Base-by-base conservation (phyloP, 2,888 invertebrate species). In the Onthophagus sagittarius region DNA sequence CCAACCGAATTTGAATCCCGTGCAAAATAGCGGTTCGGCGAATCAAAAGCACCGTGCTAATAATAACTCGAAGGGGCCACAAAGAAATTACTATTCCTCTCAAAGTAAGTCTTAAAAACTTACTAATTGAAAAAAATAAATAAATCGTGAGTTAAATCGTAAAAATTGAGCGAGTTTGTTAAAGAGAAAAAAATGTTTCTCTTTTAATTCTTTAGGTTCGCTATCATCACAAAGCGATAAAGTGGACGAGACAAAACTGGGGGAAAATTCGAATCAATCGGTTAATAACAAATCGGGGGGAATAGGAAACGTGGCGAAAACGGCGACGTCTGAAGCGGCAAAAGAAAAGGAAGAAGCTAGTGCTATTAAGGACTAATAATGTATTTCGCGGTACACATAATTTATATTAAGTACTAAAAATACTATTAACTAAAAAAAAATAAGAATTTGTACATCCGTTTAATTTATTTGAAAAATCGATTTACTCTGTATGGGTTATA, bases 11-110 rank as follows among this genome's bases (percentile, higher is more conserved):
- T 83, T 86, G 23, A 85, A 85, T 74, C 84, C 85, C 5, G 80
- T 83, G 73, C 83, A 82, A 80, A 84, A 78, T 79, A 84, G 77
- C 81, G 85, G 74, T 81, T 84, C 79, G 79, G 83, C 80, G 77
- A 79, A 83, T 75, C 82, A 86, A 79, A 85, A 77, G 81, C 85
- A 78, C 82, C 86, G 82, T 79, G 82, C 81, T 72, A 82, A 81
- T 23, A 23, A 23, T 76, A 84, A 81, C 78, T 81, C 81, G 73
- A 81, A 80, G 75, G 83, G 84, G 82, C 83, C 83, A 83, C 80
- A 85, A 78, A 79, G 83, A 78, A 81, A 88, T 84, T 88, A 88
- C 82, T 88, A 88, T 33, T 73, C 75, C 7, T 65, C 74, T 11
- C 77, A 76, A 75, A 73, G 77, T 75, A 73, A 65, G 33, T 13